A percentile compares a stretch with the other conserved stretches of the same genome.
Conservation (phyloP, 2,888 invertebrate species). For the Scelioninae gen. 1 region DNA sequence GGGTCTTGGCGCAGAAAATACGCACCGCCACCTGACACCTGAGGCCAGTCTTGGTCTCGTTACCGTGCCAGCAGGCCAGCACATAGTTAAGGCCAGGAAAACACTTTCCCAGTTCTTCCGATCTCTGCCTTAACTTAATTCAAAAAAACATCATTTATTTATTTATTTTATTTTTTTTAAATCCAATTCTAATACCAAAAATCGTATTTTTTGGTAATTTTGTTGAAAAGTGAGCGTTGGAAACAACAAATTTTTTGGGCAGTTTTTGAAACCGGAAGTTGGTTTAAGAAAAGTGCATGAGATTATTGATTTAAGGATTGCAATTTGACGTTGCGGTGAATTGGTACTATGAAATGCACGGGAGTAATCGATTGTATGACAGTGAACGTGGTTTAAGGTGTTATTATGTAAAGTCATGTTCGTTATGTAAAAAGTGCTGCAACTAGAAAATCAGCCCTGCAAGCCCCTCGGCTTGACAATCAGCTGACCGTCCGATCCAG, state of each 20-base stretch:
- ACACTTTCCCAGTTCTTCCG: too few relatives aligned
- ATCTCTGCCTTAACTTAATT: too few relatives aligned
- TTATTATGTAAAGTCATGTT: conserved; percentile 51
- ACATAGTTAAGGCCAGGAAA: conserved; percentile 43
- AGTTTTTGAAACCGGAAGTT: too few relatives aligned
- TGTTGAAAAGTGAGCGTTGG: too few relatives aligned
- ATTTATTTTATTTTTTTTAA: too few relatives aligned
- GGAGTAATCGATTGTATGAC: conserved; percentile 40
- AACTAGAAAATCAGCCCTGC: conserved; percentile 11
- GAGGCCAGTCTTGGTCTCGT: conserved; percentile 40
- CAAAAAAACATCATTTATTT: too few relatives aligned
- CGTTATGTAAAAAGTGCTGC: too few relatives aligned
- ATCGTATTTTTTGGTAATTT: too few relatives aligned
- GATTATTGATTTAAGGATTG: neutral
- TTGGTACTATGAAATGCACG: conserved; percentile 9
- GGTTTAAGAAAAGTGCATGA: too few relatives aligned
- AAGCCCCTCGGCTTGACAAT: conserved; percentile 3
- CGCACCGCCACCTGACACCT: conserved; percentile 25
- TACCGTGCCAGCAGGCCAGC: conserved; percentile 16
- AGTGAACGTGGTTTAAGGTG: conserved; percentile 52
- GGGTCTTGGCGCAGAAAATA: conserved; percentile 21
- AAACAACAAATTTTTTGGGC: too few relatives aligned
- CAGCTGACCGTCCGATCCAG: conserved; percentile 31
- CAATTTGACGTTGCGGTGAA: too few relatives aligned
- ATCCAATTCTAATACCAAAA: too few relatives aligned